Conservation (phyloP, 2,113 vertebrate genomes). For the Scomber japonicus region DNA sequence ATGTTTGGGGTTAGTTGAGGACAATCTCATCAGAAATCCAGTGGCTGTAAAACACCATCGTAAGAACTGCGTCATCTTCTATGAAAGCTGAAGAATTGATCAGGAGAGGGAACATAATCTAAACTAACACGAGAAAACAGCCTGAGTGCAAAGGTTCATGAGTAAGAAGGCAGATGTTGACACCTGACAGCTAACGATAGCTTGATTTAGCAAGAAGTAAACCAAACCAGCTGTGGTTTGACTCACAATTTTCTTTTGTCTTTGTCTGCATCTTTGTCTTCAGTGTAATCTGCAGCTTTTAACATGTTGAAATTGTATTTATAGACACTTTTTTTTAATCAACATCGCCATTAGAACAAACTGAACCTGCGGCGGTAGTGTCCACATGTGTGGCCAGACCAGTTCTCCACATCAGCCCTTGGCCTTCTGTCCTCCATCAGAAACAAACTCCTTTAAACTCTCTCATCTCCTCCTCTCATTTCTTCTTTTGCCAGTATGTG, state of each 20-base stretch:
- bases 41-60: too few species aligned
- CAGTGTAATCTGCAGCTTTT: not conserved
- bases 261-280: not conserved
- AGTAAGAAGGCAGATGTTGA: not conserved
- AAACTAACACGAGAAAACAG: too few species aligned
- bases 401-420: conserved; percentile 6
- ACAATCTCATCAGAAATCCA: too few species aligned
- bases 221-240: not conserved
- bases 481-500: conserved; percentile 49
- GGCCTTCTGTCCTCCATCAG: conserved; percentile 19
- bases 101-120: too few species aligned
- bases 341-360: not conserved
- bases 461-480: conserved; percentile 25
- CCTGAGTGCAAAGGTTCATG: not conserved
- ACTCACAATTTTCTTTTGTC: not conserved
- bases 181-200: not conserved
- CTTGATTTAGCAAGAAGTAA: too few species aligned
- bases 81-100: too few species aligned
- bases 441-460: conserved; percentile 33
- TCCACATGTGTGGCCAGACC: conserved; percentile 17
- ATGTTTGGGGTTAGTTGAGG: too few species aligned
- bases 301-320: not conserved
- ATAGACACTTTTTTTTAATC: not conserved
- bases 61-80: too few species aligned
- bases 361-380: not conserved